Conservation (phyloP, 2,797 vertebrate species). For the Manis javanica region DNA sequence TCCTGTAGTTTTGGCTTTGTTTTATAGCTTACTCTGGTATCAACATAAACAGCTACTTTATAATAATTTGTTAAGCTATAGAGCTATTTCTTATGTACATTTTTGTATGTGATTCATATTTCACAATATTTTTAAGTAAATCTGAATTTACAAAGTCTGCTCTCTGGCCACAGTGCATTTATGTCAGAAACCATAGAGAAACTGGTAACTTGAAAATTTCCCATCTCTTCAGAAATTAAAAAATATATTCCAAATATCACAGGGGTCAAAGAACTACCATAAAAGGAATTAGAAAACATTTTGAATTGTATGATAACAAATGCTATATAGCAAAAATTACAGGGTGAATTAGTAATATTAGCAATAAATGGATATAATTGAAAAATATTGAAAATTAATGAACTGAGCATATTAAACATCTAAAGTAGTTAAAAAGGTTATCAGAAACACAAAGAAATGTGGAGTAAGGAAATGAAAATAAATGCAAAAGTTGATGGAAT, state of each 20-base stretch:
- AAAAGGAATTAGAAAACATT: neutral
- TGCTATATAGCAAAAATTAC: neutral
- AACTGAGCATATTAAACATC: neutral
- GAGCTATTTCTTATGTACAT: neutral
- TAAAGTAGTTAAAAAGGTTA: conserved; percentile 8
- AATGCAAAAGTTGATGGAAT: neutral
- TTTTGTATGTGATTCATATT: neutral
- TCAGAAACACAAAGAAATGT: neutral
- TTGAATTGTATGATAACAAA: neutral
- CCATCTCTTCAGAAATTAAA: neutral
- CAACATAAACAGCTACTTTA: neutral
- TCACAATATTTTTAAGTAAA: neutral
- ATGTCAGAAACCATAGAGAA: neutral
- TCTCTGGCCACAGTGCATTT: neutral
- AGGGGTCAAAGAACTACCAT: neutral
- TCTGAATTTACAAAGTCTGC: neutral
- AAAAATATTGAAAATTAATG: neutral
- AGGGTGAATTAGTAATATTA: neutral
- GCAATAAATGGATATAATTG: neutral
- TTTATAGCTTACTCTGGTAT: neutral
- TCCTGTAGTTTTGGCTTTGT: neutral
- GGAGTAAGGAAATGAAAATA: neutral
- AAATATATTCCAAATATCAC: neutral
- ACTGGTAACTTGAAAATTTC: neutral
- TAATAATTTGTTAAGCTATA: neutral